These are phyloP conservation scores for Callyntrura guangdongensis DNA, from an alignment of 2,888 invertebrate species.

Conservation along the genomic window DNA sequence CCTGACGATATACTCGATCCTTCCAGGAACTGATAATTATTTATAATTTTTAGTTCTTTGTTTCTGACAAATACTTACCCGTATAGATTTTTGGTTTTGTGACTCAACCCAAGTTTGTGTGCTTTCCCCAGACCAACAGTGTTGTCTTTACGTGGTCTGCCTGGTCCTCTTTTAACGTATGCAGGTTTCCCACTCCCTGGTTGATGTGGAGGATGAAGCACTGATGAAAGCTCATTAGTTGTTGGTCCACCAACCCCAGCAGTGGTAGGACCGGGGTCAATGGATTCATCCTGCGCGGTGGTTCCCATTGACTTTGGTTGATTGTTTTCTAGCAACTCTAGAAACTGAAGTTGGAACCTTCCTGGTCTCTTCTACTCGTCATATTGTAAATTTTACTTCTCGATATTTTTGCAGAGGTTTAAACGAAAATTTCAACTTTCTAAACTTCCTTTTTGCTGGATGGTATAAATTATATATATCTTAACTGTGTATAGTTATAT, in stretches of 20 bases:
- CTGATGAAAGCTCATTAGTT: conserved; percentile 78
- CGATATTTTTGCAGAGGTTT: conserved; percentile 48
- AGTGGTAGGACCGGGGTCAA: conserved; percentile 77
- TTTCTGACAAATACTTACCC: conserved; percentile 61
- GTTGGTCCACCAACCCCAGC: conserved; percentile 76
- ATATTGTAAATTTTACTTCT: conserved; percentile 49
- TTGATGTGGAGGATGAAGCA: conserved; percentile 83
- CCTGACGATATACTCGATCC: neutral
- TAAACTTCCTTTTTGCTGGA: conserved; percentile 55
- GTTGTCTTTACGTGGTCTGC: conserved; percentile 92
- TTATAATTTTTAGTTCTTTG: too few relatives aligned
- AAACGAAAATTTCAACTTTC: conserved; percentile 55
- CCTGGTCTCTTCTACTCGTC: conserved; percentile 72
- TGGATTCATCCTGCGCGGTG: conserved; percentile 78
- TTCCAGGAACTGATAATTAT: neutral
- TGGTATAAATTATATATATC: conserved; percentile 31
- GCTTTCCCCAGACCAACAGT: conserved; percentile 81
- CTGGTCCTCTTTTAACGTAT: conserved; percentile 91
- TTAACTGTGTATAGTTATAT: conserved; percentile 64
- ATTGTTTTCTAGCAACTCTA: conserved; percentile 72
- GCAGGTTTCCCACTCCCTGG: conserved; percentile 87
- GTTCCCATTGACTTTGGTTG: conserved; percentile 74
- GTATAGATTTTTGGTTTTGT: conserved; percentile 77
- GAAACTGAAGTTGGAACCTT: conserved; percentile 65
- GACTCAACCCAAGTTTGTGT: conserved; percentile 74